Percentiles rank a stretch among this genome's conserved stretches.
These are phyloP conservation scores for Phrynocephalus guinanensis DNA, from an alignment of 2,797 vertebrate genomes.

Conservation along the genomic window DNA sequence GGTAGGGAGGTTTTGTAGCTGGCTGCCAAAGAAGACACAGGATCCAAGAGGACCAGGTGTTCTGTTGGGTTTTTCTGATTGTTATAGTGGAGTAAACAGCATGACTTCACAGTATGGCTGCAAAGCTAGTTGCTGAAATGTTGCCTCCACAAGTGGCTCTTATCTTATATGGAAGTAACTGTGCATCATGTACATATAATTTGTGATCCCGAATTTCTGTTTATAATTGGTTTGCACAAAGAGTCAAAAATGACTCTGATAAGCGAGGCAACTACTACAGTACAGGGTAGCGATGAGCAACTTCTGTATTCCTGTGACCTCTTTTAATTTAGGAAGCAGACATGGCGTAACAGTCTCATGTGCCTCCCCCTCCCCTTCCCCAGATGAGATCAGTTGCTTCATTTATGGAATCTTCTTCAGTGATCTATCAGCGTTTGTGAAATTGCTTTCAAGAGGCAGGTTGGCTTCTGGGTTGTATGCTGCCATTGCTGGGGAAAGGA, in stretches of 20 bases:
- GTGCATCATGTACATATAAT: constrained; percentile 52
- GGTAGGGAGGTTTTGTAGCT: constrained; percentile 89
- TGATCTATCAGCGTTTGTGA: neutral
- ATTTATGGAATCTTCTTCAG: neutral
- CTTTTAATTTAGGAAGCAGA: neutral
- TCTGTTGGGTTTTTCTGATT: constrained; percentile 86
- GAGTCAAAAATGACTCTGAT: neutral
- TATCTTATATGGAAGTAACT: constrained; percentile 63
- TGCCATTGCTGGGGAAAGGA: neutral
- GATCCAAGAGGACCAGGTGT: constrained; percentile 90
- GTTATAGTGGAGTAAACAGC: constrained; percentile 90
- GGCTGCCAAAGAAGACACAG: constrained; percentile 90
- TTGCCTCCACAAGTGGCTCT: constrained; percentile 82
- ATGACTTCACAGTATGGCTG: constrained; percentile 89
- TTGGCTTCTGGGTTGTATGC: neutral
- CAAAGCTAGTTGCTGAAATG: constrained; percentile 84
- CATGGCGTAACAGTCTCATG: neutral
- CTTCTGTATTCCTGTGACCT: neutral
- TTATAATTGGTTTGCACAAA: accelerated
- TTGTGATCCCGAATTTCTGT: neutral
- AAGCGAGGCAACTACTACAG: neutral
- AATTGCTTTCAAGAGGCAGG: neutral
- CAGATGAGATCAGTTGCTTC: neutral
- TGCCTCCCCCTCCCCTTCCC: neutral
- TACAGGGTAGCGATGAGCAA: neutral